Evolutionary conservation across 2,888 invertebrate genomes (phyloP), one percentile per base, ranked within the genome.

Genomic region (Coelopa pilipes): DNA sequence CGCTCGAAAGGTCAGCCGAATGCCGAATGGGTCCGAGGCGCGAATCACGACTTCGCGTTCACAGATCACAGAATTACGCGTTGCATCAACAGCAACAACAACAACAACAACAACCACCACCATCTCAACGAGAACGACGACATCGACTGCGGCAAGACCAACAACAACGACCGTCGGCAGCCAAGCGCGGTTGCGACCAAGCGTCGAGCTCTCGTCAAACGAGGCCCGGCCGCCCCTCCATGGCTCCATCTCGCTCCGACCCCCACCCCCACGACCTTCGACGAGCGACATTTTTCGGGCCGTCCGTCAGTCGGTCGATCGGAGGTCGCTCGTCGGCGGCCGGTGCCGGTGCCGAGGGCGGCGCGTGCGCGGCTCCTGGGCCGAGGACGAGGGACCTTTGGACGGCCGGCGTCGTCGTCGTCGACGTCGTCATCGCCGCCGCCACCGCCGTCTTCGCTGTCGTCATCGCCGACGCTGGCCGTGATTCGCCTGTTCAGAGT

Each of bases 21-120:
- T 68, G 46, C 13, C 66, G n/a, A n/a, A n/a, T 17, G 47, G 21
- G 66, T 62, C 55, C 76, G 72, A 57, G 74, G 76, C 78, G 76
- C 76, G 76, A 78, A 75, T 76, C 78, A 76, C 76, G 78, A 78
- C 72, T 78, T 76, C 74, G 75, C 71, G 75, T 76, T 76, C 75
- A 76, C 74, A 78, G 78, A 75, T 76, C 76, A 78, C n/a, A n/a
- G n/a, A n/a, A 72, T 75, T 78, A 74, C 69, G 59, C 59, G 59
- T 19, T 15, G 21, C 19, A 21, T 7, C 13, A 15, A 53, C 15
- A 53, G 4, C 13, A 34, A 34, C 34, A 34, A 34, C 34, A 4
- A 2, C 34, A 34, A 34, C 34, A 34, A 34, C 34, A 34, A 4
- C 4, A 34, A 34, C 34, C 34, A 34, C 34, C 2, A 4, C 4